phyloP scores from a whole-genome alignment of 1,140 invertebrate genomes.

The Drosophila azteca region DNA sequence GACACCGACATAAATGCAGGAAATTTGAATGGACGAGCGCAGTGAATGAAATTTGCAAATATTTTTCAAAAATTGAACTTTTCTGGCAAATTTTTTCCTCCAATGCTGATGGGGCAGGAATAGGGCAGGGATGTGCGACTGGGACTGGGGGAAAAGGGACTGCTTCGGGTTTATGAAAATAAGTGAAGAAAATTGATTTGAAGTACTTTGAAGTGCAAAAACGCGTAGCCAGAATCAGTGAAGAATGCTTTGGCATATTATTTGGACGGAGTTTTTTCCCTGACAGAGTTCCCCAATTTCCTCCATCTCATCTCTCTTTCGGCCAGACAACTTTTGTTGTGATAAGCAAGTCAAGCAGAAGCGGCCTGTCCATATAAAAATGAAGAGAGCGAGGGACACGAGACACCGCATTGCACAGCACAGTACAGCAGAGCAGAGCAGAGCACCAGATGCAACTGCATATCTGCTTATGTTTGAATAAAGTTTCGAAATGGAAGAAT shows the following conservation, averaged over 20 bases:
- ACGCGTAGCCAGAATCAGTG: conserved; percentile 78
- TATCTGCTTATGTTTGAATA: conserved; percentile 61
- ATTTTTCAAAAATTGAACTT: conserved; percentile 83
- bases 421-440: not conserved
- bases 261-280: conserved; percentile 51
- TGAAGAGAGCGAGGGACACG: not conserved
- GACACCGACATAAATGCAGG: conserved; percentile 79
- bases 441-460: conserved; percentile 37
- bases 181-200: conserved; percentile 81
- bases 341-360: conserved; percentile 78
- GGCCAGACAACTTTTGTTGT: conserved; percentile 65
- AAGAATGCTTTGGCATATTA: conserved; percentile 81
- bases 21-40: conserved; percentile 83
- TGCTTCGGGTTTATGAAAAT: conserved; percentile 75
- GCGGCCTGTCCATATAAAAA: conserved; percentile 51
- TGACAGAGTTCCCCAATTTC: conserved; percentile 1
- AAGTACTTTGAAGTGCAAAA: conserved; percentile 82
- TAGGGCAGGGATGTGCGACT: not conserved
- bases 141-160: conserved; percentile 13
- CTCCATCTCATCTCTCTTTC: conserved; percentile 15
- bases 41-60: conserved; percentile 83
- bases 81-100: conserved; percentile 79
- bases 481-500: conserved; percentile 50
- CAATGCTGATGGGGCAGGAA: conserved; percentile 19
- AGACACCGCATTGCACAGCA: not conserved